Evolutionary conservation across 2,113 vertebrate species (phyloP).

Genomic region (Silurus glanis): DNA sequence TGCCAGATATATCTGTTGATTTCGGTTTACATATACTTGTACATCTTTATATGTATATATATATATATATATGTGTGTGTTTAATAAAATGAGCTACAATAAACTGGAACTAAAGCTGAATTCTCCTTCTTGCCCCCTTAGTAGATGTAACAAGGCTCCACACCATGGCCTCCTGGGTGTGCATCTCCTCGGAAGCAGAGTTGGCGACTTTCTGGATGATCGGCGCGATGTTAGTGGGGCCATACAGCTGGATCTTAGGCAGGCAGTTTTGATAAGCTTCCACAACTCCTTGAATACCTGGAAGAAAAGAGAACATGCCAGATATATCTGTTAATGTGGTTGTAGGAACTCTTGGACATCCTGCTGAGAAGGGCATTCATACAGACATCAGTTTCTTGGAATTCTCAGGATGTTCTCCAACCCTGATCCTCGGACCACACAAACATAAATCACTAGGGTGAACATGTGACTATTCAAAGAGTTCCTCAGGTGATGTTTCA

Average conservation of each 20-base stretch:
- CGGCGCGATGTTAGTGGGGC: constrained; percentile 97
- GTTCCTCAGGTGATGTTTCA: too few species aligned
- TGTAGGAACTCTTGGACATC: neutral
- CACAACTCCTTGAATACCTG: constrained; percentile 96
- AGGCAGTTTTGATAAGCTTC: constrained; percentile 98
- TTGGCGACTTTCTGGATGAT: constrained; percentile 98
- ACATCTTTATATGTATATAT: too few species aligned
- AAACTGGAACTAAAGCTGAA: neutral
- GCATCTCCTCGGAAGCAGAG: constrained; percentile 93
- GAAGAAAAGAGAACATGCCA: constrained; percentile 14
- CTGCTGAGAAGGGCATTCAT: neutral
- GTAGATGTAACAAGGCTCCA: neutral
- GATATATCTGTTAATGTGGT: neutral
- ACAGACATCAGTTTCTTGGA: neutral
- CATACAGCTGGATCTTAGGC: constrained; percentile 95
- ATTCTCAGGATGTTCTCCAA: neutral
- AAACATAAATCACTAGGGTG: neutral
- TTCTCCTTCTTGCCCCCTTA: neutral
- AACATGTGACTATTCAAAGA: too few species aligned
- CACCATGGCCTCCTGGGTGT: constrained; percentile 96
- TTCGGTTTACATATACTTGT: too few species aligned
- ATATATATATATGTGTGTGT: too few species aligned
- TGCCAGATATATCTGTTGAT: too few species aligned
- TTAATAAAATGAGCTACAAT: neutral
- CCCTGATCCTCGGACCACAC: neutral